Conservation (phyloP, 2,888 invertebrate species). For the Drosophila pseudotalamancana region DNA sequence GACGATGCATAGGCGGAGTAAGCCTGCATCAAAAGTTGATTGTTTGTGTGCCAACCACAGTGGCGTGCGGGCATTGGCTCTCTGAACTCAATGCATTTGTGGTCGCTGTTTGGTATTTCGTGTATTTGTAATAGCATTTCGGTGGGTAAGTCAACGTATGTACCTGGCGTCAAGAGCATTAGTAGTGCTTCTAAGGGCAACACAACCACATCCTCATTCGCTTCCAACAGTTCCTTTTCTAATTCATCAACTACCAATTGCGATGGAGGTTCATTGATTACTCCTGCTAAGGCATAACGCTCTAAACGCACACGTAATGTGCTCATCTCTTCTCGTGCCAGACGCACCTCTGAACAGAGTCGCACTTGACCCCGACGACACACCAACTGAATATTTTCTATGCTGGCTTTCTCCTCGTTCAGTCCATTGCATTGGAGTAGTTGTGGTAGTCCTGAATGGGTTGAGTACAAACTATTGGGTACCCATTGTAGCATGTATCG, state of each 20-base stretch:
- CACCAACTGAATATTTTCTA: slow-evolving; percentile 59
- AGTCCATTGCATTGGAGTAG: slow-evolving; percentile 54
- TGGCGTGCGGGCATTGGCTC: slow-evolving; percentile 73
- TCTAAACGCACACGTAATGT: slow-evolving; percentile 55
- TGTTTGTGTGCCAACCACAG: slow-evolving; percentile 79
- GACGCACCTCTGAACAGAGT: slow-evolving; percentile 25
- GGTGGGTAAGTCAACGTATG: slow-evolving; percentile 73
- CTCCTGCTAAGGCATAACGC: slow-evolving; percentile 33
- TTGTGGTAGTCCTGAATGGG: slow-evolving; percentile 76
- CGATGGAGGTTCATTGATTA: neutral
- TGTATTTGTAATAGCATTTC: slow-evolving; percentile 67
- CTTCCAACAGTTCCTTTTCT: neutral
- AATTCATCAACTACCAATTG: slow-evolving; percentile 9
- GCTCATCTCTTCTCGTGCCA: slow-evolving; percentile 29
- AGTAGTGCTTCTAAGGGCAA: slow-evolving; percentile 74
- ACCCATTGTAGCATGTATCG: slow-evolving; percentile 32
- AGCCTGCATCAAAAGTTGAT: slow-evolving; percentile 54
- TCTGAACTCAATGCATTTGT: slow-evolving; percentile 66
- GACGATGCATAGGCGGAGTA: slow-evolving; percentile 36
- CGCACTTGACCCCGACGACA: slow-evolving; percentile 31
- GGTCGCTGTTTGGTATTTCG: slow-evolving; percentile 6
- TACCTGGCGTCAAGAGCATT: slow-evolving; percentile 68
- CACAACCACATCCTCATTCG: slow-evolving; percentile 34
- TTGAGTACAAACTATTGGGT: slow-evolving; percentile 53
- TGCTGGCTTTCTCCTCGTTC: slow-evolving; percentile 33